These are phyloP conservation scores for Cantharis nigra DNA, from an alignment of 2,888 invertebrate species.

Conservation along the genomic window DNA sequence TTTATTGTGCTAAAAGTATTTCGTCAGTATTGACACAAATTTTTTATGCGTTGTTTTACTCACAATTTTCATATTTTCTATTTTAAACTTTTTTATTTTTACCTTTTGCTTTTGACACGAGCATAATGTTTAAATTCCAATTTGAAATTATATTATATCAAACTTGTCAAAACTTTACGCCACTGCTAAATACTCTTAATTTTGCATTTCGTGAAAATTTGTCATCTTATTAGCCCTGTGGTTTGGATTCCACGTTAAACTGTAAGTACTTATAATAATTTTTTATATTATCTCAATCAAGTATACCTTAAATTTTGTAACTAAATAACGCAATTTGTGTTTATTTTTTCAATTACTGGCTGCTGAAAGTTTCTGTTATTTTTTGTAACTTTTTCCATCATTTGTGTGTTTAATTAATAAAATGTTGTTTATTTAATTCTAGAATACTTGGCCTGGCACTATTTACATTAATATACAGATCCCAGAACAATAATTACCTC, in stretches of 20 bases:
- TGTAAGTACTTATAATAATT: too few relatives aligned
- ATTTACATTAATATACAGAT: neutral
- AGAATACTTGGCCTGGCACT: neutral
- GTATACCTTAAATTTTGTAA: neutral
- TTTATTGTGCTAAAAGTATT: neutral
- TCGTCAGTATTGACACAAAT: neutral
- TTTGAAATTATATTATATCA: neutral
- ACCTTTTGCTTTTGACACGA: neutral
- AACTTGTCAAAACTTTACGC: too few relatives aligned
- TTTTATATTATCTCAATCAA: too few relatives aligned
- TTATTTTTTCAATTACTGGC: neutral
- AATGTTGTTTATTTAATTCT: neutral
- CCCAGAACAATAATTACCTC: neutral
- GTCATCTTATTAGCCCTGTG: too few relatives aligned
- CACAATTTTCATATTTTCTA: neutral
- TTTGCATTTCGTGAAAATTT: too few relatives aligned
- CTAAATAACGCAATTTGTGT: neutral
- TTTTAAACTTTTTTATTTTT: neutral
- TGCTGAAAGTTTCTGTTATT: neutral
- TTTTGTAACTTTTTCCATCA: neutral
- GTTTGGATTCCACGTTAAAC: too few relatives aligned
- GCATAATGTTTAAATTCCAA: neutral
- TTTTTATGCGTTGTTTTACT: neutral
- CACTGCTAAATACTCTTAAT: too few relatives aligned
- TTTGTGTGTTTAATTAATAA: neutral